These are phyloP conservation scores for Aporophyla lueneburgensis DNA, from an alignment of 2,888 invertebrate species.

Conservation along the genomic window DNA sequence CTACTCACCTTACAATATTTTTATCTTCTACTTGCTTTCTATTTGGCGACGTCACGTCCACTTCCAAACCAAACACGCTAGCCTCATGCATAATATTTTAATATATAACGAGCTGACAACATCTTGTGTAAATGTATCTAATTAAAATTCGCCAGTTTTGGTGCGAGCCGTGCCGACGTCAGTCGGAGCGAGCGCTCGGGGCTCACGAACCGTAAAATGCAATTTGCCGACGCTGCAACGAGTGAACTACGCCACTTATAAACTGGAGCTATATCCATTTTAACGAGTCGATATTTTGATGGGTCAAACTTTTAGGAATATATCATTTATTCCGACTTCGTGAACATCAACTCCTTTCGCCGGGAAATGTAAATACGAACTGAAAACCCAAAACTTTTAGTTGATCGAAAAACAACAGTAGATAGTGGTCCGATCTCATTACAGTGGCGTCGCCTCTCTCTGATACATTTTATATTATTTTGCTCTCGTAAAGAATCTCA, in stretches of 20 bases:
- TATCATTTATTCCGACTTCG: slow-evolving; percentile 10
- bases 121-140: slow-evolving; percentile 38
- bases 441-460: slow-evolving; percentile 22
- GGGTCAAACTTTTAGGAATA: slow-evolving; percentile 12
- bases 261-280: slow-evolving; percentile 34
- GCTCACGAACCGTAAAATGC: slow-evolving; percentile 80
- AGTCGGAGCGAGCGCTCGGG: slow-evolving; percentile 54
- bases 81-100: slow-evolving; percentile 1
- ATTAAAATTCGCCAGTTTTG: slow-evolving; percentile 50
- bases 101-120: slow-evolving; percentile 26
- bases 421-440: slow-evolving; percentile 17
- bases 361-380: slow-evolving; percentile 36
- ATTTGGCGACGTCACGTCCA: no score
- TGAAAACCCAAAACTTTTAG: slow-evolving; percentile 34
- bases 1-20: no score
- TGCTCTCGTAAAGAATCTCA: slow-evolving; percentile 35
- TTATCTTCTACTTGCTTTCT: not conserved
- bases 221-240: slow-evolving; percentile 79
- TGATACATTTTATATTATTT: slow-evolving; percentile 20
- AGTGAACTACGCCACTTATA: slow-evolving; percentile 64
- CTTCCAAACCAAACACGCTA: slow-evolving; percentile 7
- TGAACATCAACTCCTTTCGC: slow-evolving; percentile 21
- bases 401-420: slow-evolving; percentile 44
- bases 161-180: slow-evolving; percentile 46
- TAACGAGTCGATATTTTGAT: slow-evolving; percentile 29